A percentile compares a stretch with the other conserved stretches of the same genome.
Conservation (phyloP, 2,888 invertebrate species). For the Micoletzkya japonica region DNA sequence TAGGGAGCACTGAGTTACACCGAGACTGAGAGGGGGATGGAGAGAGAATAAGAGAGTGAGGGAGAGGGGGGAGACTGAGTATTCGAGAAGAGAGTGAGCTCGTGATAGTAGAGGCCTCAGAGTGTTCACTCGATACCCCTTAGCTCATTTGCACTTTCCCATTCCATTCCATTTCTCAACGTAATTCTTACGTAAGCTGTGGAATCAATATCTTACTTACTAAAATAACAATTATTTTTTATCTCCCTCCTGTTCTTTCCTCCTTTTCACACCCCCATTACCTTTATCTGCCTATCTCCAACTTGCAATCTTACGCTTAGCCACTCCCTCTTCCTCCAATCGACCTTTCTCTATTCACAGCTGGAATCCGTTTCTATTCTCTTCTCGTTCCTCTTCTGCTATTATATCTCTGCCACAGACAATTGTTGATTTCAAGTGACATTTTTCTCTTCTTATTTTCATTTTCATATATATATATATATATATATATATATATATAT, state of each 20-base stretch:
- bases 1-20: neutral
- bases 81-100: neutral
- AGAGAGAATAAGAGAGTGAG: conserved; percentile 1
- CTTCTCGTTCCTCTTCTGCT: neutral
- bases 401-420: no score
- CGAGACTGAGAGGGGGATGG: neutral
- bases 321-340: no score
- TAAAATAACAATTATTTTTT: neutral
- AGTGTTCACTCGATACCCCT: neutral
- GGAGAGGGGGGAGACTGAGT: no score
- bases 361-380: neutral
- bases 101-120: neutral
- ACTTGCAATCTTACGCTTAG: no score
- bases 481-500: no score
- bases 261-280: neutral
- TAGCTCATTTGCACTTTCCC: neutral
- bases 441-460: no score
- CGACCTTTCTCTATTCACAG: neutral
- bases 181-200: neutral
- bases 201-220: neutral
- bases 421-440: no score
- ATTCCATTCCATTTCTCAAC: neutral
- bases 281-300: neutral
- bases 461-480: no score
- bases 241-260: conserved; percentile 1